Evolutionary conservation across 2,888 invertebrate species (phyloP), one percentile per base, ranked within the genome.

Genomic region (Leucophenga montana): DNA sequence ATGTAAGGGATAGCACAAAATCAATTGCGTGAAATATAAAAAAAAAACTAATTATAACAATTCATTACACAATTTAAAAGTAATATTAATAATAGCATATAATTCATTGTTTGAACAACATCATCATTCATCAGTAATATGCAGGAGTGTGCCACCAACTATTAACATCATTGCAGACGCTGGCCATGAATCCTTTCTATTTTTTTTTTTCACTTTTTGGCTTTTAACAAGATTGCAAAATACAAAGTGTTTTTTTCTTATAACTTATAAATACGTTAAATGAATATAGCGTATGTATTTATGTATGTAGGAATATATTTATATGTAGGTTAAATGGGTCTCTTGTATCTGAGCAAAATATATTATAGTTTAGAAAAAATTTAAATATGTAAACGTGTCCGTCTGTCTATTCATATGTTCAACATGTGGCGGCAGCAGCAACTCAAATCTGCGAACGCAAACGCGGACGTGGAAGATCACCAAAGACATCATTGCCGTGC

Each of bases 401-500:
- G 18, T 67, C 16, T 20, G 13, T 67, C 68, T 72, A 73, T 57
- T 20, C 11, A 11, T 20, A 18, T 18, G 13, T 62, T 20, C n/a
- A 27, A 4, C 27, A 27, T 27, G n/a, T 14, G 44, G n/a, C 20
- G 54, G 22, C 18, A n/a, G n/a, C 20, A 18, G 22, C 18, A n/a
- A 33, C 59, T 70, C 93, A 95, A 90, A 95, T 94, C 90, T 94
- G 94, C 74, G 95, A 95, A 87, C 94, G 94, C 90, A 95, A 93
- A 85, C 95, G 92, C 75, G 95, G 95, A 73, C 94, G 91, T 56
- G 97, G 97, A 85, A 97, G 90, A 85, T 97, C 97, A 20, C 95
- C 95, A 89, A 95, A 97, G 78, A 95, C 94, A 27, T 93, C 91
- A 89, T 96, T 95, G 73, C 95, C 95, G 89, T 95, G 95, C 73